phyloP scores from a whole-genome alignment of 2,797 vertebrate species.

The Fistularia tabacaria region DNA sequence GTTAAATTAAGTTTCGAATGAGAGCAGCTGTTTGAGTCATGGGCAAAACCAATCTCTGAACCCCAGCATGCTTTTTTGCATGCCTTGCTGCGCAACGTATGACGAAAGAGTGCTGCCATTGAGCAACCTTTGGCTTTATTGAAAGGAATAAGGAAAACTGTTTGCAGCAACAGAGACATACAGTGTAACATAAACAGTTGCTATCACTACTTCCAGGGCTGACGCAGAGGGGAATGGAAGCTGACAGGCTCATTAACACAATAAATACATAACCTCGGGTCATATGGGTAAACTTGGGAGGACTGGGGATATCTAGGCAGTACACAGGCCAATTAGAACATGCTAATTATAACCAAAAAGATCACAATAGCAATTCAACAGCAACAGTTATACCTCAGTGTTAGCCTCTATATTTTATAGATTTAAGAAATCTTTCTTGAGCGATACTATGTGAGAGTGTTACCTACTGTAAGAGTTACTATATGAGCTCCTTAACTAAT shows the following conservation, averaged over 20 bases:
- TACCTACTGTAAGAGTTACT: conserved; percentile 55
- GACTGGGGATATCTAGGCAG: conserved; percentile 62
- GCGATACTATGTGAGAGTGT: conserved; percentile 24
- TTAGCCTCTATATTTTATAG: conserved; percentile 25
- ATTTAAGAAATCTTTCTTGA: not conserved
- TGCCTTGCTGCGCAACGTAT: conserved; percentile 1
- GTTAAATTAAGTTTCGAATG: conserved; percentile 55
- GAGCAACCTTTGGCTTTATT: conserved; percentile 5
- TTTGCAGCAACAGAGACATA: too few species aligned
- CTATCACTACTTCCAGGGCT: conserved; percentile 26
- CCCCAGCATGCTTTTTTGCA: conserved; percentile 21
- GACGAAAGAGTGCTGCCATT: not conserved
- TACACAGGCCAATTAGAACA: conserved; percentile 66
- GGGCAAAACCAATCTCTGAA: conserved; percentile 34
- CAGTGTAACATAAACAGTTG: conserved; percentile 15
- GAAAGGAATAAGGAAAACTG: not conserved
- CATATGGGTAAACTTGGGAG: conserved; percentile 73
- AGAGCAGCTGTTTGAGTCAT: conserved; percentile 47
- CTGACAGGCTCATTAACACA: conserved; percentile 74
- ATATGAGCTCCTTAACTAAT: conserved; percentile 67
- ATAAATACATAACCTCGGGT: conserved; percentile 60
- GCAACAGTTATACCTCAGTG: conserved; percentile 54
- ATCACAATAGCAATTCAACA: conserved; percentile 55
- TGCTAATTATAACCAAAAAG: conserved; percentile 72
- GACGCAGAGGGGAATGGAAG: conserved; percentile 50